Base-by-base conservation (phyloP, 2,797 vertebrate genomes). In the Cynodonichthys magdalenae region DNA sequence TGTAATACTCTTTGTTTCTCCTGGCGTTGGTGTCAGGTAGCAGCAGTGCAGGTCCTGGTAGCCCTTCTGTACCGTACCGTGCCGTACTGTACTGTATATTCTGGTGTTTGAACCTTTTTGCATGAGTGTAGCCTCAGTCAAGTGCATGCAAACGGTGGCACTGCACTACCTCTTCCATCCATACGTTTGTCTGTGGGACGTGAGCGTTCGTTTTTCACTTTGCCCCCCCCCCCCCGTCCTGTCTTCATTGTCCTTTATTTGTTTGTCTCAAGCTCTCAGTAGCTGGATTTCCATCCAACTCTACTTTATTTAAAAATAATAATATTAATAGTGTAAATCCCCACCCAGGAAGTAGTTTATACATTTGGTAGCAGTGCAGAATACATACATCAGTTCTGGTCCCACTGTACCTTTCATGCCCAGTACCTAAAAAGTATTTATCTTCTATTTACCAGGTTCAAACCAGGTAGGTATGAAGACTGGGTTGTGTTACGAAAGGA, bases 91-190 rank as follows among this genome's bases (percentile, higher is more conserved):
- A 86, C 89, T 50, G 29, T n/a, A 64, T 88, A 84, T 73, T 79
- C 75, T 87, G 65, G 83, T 90, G 80, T 87, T 81, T 79, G 66
- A 71, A 85, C 80, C 76, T 83, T 87, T 89, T 90, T 89, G 89
- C 89, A 90, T 90, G 91, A 86, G 84, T 88, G 87, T 90, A 92
- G 87, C 86, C 83, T 87, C 74, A 82, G 85, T 84, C 78, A 80
- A 81, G 79, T 90, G 89, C 90, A 91, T 91, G 90, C 83, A 76
- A 71, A 72, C 80, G 87, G 83, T 84, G 85, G 74, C 71, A 83
- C 86, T 90, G 86, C 90, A 87, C 89, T 82, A 87, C 85, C 87
- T 90, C 85, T 80, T 86, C 67, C 61, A 56, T 19, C 57, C 77
- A 71, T 73, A 56, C 15, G 24, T 68, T 66, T 47, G 63, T 69